These are phyloP conservation scores for Dicrostonyx torquatus DNA, from an alignment of 2,797 vertebrate genomes.

Conservation along the genomic window DNA sequence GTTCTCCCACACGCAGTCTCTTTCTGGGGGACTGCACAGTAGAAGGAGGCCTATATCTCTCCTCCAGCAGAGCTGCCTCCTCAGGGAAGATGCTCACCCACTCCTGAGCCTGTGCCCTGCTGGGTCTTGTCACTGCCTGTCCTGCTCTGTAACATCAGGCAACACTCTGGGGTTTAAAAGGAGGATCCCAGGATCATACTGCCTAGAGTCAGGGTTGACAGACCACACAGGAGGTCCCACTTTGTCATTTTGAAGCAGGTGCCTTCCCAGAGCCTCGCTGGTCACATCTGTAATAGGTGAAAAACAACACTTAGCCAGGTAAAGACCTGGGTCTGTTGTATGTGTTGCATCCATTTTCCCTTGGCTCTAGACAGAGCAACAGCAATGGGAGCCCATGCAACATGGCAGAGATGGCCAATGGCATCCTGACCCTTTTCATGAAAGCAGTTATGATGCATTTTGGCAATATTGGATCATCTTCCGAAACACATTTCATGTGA, in stretches of 20 bases:
- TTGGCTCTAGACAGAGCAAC: background rate
- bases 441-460: background rate
- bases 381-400: background rate
- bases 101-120: background rate
- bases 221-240: background rate
- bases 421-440: background rate
- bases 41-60: background rate
- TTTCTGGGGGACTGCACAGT: no score
- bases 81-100: background rate
- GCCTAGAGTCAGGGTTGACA: background rate
- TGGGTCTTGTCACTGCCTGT: background rate
- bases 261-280: background rate
- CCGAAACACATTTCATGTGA: background rate
- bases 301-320: background rate
- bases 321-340: background rate
- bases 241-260: background rate
- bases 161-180: background rate
- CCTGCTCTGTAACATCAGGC: background rate
- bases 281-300: background rate
- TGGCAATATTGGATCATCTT: background rate
- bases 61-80: background rate
- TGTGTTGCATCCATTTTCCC: background rate
- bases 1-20: background rate
- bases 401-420: background rate
- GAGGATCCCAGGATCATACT: background rate